Evolutionary conservation across 1,140 invertebrate genomes (phyloP), one percentile per base, ranked within the genome.

Genomic region (Psilanteris sp.): DNA sequence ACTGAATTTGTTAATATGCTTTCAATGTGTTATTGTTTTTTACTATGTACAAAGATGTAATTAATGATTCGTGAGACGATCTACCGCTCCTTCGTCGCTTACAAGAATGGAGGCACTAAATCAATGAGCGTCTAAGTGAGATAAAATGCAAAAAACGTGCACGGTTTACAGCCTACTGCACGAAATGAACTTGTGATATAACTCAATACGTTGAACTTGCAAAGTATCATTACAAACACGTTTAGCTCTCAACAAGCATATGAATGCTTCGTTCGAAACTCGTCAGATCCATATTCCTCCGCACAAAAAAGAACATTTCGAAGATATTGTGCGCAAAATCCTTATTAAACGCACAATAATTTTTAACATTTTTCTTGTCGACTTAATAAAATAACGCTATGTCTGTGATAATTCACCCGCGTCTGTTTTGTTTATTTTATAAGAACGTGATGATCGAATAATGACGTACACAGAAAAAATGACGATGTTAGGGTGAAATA

Each of bases 141-240:
- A 29, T 52, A 36, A 43, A 70, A 70, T 70, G 66, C 54, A 59
- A 67, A 66, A 54, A 52, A 55, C 37, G 67, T 72, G 67, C 55
- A 34, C 27, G 15, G 20, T 55, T 62, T 29, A 39, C 39, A 39
- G 52, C 24, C 67, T 62, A 72, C 55, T 72, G 55, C 57, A 62
- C 67, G 48, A 55, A 72, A 72, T 72, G 67, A 72, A 72, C 32
- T 72, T 72, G 67, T 72, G 67, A 72, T 72, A 72, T 72, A 72
- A 72, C 67, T 62, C 67, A 55, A 62, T 41, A 72, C 48, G 48
- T 62, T 36, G 26, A 62, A 39, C 16, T 72, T 62, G 67, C 67
- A 62, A 72, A 44, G 24, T 57, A 70, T 55, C 43, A 44, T 70
- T 50, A 61, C 34, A 70, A 70, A 59, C 27, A 39, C 61, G 9